Base-by-base conservation (phyloP, 1,140 invertebrate genomes). In the Coenobita brevimanus region DNA sequence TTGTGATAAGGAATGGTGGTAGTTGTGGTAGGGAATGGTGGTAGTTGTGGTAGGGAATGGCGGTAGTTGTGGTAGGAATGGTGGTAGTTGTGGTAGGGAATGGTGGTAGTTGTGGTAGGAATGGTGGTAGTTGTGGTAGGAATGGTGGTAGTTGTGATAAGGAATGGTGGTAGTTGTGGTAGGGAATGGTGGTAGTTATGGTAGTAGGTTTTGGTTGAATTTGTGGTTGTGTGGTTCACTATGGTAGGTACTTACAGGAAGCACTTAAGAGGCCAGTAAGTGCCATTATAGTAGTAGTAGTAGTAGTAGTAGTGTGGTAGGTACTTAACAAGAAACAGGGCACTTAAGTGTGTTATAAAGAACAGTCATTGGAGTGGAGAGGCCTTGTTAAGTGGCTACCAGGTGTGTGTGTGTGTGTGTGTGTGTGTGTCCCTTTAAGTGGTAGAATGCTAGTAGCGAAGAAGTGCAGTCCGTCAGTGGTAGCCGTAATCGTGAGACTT, bases 401-500 rank as follows among this genome's bases (percentile, higher is more conserved):
- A 36, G 27, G 24, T 75, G 3, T 75, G 38, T 75, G 3, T 75
- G 38, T 75, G 3, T 75, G 38, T 75, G 3, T 75, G 38, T 75
- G 3, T 75, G 38, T 75, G 3, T 75, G 38, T 75, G 3, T 75
- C 27, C 38, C 1, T 75, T 33, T 75, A n/a, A 64, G 62, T 64
- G 21, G 73, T 46, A 24, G 73, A n/a, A n/a, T n/a, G n/a, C n/a
- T n/a, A n/a, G n/a, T n/a, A n/a, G n/a, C n/a, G n/a, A n/a, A n/a
- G n/a, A n/a, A n/a, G n/a, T n/a, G n/a, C n/a, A n/a, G n/a, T 21
- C n/a, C 54, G 57, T n/a, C 41, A 64, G 24, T 62, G 33, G 57
- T 85, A 57, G 1, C 71, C 82, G 71, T 85, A 30, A 13, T 54
- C 82, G 10, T 73, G 6, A 27, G 62, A 0, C 10, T 71, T 27